A percentile compares a stretch with the other conserved stretches of the same genome.
phyloP scores from a whole-genome alignment of 2,113 vertebrate species.

The Columbina picui region DNA sequence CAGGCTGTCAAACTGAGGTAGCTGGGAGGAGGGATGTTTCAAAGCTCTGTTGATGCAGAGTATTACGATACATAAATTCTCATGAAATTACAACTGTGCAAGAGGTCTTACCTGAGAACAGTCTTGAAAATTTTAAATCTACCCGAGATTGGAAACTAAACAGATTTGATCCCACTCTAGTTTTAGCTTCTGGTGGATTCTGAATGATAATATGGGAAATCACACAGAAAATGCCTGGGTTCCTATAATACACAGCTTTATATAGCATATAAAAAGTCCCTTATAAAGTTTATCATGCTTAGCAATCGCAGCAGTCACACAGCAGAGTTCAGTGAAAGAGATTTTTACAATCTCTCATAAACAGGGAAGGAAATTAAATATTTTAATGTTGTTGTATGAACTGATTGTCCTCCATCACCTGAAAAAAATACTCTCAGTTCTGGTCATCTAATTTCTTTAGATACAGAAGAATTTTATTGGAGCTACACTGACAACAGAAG shows the following conservation, averaged over 20 bases:
- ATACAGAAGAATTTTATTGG: background rate
- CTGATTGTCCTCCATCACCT: background rate
- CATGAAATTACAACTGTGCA: background rate
- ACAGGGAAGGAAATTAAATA: conserved; percentile 24
- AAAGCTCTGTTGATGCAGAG: background rate
- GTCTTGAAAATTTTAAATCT: background rate
- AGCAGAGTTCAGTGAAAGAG: background rate
- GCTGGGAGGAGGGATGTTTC: background rate
- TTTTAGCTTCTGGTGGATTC: background rate
- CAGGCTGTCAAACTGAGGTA: background rate
- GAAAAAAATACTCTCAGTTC: background rate
- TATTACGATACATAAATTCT: background rate
- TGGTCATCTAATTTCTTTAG: background rate
- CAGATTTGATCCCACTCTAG: background rate
- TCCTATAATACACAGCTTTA: background rate
- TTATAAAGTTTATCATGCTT: background rate
- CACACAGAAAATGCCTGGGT: background rate
- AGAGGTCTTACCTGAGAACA: background rate
- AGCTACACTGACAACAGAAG: background rate
- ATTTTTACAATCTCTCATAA: conserved; percentile 1
- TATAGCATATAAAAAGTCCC: background rate
- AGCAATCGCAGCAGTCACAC: background rate
- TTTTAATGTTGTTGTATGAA: background rate
- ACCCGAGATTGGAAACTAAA: background rate
- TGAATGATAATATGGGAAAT: background rate